Conservation (phyloP, 2,113 vertebrate genomes). For the Patagioenas fasciata region DNA sequence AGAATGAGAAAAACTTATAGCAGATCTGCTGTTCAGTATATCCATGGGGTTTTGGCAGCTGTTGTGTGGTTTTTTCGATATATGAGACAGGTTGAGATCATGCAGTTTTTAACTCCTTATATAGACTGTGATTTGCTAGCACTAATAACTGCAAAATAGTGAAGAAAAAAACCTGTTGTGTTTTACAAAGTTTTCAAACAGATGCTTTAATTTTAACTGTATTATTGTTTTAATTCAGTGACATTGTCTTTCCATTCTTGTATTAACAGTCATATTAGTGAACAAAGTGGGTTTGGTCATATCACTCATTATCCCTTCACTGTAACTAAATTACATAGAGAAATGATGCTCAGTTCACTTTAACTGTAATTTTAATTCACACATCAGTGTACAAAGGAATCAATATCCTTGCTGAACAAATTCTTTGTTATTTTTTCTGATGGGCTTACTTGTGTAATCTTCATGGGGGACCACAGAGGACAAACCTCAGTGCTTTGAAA, state of each 20-base stretch:
- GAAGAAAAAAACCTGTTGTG: neutral
- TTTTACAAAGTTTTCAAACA: neutral
- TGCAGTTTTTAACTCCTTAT: neutral
- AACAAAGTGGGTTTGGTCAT: conserved; percentile 14
- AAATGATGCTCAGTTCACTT: neutral
- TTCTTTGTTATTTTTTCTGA: neutral
- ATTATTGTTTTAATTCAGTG: neutral
- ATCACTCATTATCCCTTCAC: neutral
- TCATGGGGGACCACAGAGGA: neutral
- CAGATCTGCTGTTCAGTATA: neutral
- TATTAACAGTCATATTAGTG: neutral
- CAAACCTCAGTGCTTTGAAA: neutral
- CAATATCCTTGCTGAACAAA: neutral
- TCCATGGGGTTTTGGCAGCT: rapidly evolving
- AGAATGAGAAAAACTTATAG: neutral
- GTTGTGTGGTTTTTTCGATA: neutral
- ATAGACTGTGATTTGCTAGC: neutral
- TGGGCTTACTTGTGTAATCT: neutral
- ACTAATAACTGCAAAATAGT: neutral
- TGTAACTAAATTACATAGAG: neutral
- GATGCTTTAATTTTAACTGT: neutral
- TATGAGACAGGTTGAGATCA: neutral
- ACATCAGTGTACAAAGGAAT: neutral
- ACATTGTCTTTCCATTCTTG: neutral
- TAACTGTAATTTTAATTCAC: neutral